Conservation (phyloP, 1,140 invertebrate genomes). For the Oryzaephilus surinamensis region DNA sequence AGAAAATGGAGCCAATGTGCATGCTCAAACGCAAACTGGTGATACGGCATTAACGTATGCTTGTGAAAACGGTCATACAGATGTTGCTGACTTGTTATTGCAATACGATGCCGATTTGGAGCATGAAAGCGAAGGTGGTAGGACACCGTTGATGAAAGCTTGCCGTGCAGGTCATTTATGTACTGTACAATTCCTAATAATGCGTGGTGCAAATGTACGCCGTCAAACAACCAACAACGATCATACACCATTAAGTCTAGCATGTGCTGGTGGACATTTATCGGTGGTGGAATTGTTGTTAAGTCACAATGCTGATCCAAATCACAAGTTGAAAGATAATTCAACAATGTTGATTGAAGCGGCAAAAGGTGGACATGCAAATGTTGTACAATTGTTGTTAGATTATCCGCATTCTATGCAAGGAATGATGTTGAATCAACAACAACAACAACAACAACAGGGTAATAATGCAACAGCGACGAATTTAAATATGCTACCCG, state of each 20-base stretch:
- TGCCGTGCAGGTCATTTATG: conserved; percentile 97
- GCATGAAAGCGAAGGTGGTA: conserved; percentile 86
- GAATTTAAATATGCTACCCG: conserved; percentile 28
- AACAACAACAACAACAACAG: conserved; percentile 31
- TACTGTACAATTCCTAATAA: conserved; percentile 92
- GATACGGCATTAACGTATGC: conserved; percentile 97
- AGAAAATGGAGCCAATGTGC: conserved; percentile 77
- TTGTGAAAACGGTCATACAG: conserved; percentile 92
- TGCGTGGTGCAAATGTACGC: conserved; percentile 87
- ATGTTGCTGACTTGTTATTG: conserved; percentile 82
- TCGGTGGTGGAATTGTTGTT: conserved; percentile 86
- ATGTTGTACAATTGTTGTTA: conserved; percentile 86
- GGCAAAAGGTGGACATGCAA: conserved; percentile 92
- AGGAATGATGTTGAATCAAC: conserved; percentile 45
- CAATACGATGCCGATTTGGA: conserved; percentile 85
- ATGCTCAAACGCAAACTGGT: conserved; percentile 86
- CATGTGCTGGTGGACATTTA: conserved; percentile 91
- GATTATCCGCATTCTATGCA: conserved; percentile 88
- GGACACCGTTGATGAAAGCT: conserved; percentile 98
- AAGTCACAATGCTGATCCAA: conserved; percentile 83
- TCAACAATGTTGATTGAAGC: conserved; percentile 98
- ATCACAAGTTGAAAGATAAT: conserved; percentile 95
- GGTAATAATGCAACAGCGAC: conserved; percentile 30
- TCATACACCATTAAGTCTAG: conserved; percentile 93
- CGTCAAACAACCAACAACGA: conserved; percentile 95